A percentile compares a stretch with the other conserved stretches of the same genome.
Evolutionary conservation across 2,888 invertebrate species (phyloP).

Genomic region (Aphodius granarius): DNA sequence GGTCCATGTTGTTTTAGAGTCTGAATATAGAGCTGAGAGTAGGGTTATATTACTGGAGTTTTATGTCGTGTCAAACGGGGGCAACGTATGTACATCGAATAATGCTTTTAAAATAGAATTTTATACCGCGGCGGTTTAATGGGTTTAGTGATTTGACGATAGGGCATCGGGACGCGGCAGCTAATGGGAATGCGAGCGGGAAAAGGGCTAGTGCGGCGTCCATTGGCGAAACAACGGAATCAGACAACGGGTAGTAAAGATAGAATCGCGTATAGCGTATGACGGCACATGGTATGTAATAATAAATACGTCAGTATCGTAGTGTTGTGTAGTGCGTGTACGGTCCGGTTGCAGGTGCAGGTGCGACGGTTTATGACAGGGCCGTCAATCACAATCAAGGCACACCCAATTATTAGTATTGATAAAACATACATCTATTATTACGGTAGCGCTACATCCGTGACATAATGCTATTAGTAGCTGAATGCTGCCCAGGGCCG

Average conservation of each 20-base stretch:
- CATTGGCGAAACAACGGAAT: background rate
- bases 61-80: background rate
- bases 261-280: slow-evolving; percentile 15
- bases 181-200: background rate
- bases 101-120: background rate
- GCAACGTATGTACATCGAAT: background rate
- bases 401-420: slow-evolving; percentile 37
- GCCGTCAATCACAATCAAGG: slow-evolving; percentile 36
- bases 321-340: slow-evolving; percentile 16
- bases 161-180: background rate
- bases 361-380: slow-evolving; percentile 34
- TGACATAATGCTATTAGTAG: slow-evolving; percentile 33
- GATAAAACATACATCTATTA: slow-evolving; percentile 38
- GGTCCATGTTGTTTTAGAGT: background rate
- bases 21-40: background rate
- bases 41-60: background rate
- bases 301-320: slow-evolving; percentile 20
- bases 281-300: slow-evolving; percentile 22
- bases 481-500: slow-evolving; percentile 24
- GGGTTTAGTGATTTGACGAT: background rate
- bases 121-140: background rate
- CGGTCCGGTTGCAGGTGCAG: slow-evolving; percentile 24
- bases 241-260: slow-evolving; percentile 12
- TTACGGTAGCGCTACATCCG: slow-evolving; percentile 30
- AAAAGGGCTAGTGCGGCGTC: background rate